Evolutionary conservation across 2,888 invertebrate genomes (phyloP).

Genomic region (Acrobasis repandana): DNA sequence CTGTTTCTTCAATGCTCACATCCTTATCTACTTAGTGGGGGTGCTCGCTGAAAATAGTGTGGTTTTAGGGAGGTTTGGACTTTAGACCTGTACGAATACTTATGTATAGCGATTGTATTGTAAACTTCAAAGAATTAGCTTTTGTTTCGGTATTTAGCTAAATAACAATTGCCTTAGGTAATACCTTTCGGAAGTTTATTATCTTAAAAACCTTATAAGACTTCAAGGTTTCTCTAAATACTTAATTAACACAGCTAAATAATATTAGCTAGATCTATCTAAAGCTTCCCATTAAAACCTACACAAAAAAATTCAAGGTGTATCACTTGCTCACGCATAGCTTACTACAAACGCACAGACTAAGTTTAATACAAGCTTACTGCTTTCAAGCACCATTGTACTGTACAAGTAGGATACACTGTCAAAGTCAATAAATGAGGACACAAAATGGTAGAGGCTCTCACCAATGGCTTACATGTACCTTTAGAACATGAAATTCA

Average conservation of each 20-base stretch:
- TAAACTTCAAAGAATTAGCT: too few species aligned
- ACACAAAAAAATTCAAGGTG: not conserved
- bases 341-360: constrained; percentile 5
- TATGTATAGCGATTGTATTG: too few species aligned
- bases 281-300: not conserved
- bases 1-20: not conserved
- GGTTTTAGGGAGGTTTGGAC: not conserved
- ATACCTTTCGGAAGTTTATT: too few species aligned
- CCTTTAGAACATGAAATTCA: not conserved
- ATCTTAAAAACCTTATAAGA: too few species aligned
- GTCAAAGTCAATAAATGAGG: not conserved
- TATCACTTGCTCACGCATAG: not conserved
- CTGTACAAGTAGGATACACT: not conserved
- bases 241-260: too few species aligned
- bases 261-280: too few species aligned
- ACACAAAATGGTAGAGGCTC: not conserved
- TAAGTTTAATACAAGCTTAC: not conserved
- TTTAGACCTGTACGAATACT: not conserved
- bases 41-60: not conserved
- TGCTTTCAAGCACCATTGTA: not conserved
- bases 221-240: too few species aligned
- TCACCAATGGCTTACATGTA: not conserved
- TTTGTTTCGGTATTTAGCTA: too few species aligned
- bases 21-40: not conserved
- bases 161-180: too few species aligned